Evolutionary conservation across 1,140 invertebrate genomes (phyloP).

Genomic region (Harpegnathos saltator): DNA sequence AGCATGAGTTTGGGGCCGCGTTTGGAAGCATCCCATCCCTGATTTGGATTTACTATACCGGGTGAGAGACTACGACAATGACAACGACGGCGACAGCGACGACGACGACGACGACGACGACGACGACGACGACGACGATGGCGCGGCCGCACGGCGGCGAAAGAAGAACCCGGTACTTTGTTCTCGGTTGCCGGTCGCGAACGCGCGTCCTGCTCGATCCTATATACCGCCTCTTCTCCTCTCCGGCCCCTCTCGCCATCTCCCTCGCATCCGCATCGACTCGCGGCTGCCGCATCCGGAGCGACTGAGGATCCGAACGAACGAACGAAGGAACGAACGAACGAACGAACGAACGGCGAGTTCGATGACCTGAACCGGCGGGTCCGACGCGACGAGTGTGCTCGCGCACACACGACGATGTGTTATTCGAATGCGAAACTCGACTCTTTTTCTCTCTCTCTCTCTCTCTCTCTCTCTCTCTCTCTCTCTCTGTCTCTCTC

Average conservation of each 20-base stretch:
- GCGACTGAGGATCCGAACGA: conserved; percentile 62
- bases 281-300: conserved; percentile 55
- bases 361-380: conserved; percentile 65
- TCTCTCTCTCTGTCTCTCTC: neutral
- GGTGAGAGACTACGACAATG: conserved; percentile 7
- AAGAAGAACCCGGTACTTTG: conserved; percentile 69
- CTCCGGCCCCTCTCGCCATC: conserved; percentile 21
- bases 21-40: neutral
- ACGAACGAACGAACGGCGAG: conserved; percentile 53
- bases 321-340: conserved; percentile 62
- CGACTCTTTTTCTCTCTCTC: neutral
- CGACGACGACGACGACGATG: conserved; percentile 41
- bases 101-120: neutral
- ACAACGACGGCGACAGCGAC: too few species aligned
- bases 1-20: conserved; percentile 30
- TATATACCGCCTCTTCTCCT: neutral
- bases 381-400: conserved; percentile 16
- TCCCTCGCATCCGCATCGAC: conserved; percentile 17
- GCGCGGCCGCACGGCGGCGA: conserved; percentile 44
- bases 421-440: conserved; percentile 56
- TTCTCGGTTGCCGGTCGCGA: conserved; percentile 65
- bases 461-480: too few species aligned
- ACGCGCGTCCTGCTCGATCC: conserved; percentile 25
- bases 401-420: conserved; percentile 20
- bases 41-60: conserved; percentile 49